Evolutionary conservation across 2,888 invertebrate species (phyloP), one percentile per base, ranked within the genome.

Genomic region (Lasioglossum leucozonium): DNA sequence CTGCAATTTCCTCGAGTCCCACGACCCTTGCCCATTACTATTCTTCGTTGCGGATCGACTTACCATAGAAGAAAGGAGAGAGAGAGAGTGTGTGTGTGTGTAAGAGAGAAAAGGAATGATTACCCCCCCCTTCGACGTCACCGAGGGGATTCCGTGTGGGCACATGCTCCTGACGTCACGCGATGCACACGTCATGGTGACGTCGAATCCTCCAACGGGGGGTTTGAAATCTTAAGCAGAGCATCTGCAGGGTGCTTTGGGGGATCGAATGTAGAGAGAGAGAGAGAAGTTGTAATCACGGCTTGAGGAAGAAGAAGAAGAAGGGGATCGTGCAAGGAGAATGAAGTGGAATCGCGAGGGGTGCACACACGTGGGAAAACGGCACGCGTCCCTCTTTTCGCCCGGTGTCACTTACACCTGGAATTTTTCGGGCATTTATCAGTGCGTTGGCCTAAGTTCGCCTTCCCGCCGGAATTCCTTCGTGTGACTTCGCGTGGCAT

Each of bases 351-450:
- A 91, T 92, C 91, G 89, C 91, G 88, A 89, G 82, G 80, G 87
- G 87, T 72, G 73, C 88, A 91, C 92, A 92, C 92, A 94, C 94
- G 93, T 94, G 94, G 93, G 94, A 94, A 94, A 92, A 88, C 87
- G 93, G 94, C 94, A 94, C 94, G 94, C 91, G 91, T 90, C 87
- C 88, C 80, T 72, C 86, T 86, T 55, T 55, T 74, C 67, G 77
- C 84, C 86, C 91, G 89, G 91, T 90, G 88, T 91, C 90, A 84
- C 88, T 91, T 91, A 89, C 93, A 94, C 92, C 93, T 93, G 93
- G 92, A 81, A 91, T 90, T 91, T 88, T 88, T 87, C 82, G 82
- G 84, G 79, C 84, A 89, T 90, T 87, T 91, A 87, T 89, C 87
- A 77, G 82, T 75, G 72, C 72, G 44, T 79, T 62, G 78, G n/a